Conservation (phyloP, 2,113 vertebrate species). For the Onychostoma macrolepis region DNA sequence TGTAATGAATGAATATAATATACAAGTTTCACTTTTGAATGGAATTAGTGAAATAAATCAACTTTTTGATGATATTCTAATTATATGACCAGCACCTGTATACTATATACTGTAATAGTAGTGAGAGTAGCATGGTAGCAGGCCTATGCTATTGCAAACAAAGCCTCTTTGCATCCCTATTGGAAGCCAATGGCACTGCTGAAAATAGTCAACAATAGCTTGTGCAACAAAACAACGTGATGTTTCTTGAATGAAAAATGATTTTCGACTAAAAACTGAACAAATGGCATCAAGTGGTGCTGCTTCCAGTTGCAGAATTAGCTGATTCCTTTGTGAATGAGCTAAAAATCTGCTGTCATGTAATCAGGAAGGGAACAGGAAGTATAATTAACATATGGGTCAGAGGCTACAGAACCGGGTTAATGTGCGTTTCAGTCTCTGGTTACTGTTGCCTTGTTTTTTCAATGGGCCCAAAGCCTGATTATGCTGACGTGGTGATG, state of each 20-base stretch:
- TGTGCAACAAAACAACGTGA: not conserved
- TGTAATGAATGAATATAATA: too few relatives aligned
- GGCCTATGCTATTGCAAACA: not conserved
- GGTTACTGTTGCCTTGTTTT: constrained; percentile 60
- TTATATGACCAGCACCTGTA: too few relatives aligned
- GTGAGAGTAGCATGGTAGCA: not conserved
- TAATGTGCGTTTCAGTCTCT: constrained; percentile 60
- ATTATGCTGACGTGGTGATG: constrained; percentile 47
- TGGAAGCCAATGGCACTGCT: not conserved
- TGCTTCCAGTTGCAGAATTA: constrained; percentile 60
- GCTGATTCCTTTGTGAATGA: constrained; percentile 54
- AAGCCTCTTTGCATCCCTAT: not conserved
- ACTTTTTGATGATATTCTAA: too few relatives aligned
- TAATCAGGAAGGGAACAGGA: constrained; percentile 74
- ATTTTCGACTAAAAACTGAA: not conserved
- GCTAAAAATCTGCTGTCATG: constrained; percentile 68
- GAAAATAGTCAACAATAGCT: too few relatives aligned
- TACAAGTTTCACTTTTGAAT: too few relatives aligned
- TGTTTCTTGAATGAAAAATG: not conserved
- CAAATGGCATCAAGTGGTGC: not conserved
- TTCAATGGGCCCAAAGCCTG: constrained; percentile 65
- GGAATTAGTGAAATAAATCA: too few relatives aligned
- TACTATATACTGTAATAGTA: not conserved
- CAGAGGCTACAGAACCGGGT: constrained; percentile 66
- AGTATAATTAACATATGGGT: constrained; percentile 74